phyloP scores from a whole-genome alignment of 2,888 invertebrate species.

The Podabrus alpinus region DNA sequence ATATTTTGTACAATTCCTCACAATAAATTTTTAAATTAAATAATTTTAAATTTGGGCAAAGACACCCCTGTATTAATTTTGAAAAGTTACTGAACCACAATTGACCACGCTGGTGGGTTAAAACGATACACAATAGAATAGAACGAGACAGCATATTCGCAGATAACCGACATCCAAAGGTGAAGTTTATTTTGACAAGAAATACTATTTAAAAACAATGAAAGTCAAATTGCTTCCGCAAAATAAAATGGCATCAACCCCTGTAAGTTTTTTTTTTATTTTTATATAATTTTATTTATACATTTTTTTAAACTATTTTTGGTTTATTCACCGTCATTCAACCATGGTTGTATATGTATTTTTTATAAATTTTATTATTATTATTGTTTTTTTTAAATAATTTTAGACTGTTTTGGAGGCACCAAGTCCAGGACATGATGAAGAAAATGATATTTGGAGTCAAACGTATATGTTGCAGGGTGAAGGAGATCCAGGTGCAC shows the following conservation, averaged over 20 bases:
- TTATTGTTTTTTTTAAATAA: not conserved
- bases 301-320: not conserved
- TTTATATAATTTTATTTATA: not conserved
- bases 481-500: conserved; percentile 62
- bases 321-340: not conserved
- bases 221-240: not conserved
- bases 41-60: not conserved
- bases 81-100: not conserved
- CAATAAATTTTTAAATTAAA: not conserved
- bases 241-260: not conserved
- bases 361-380: not conserved
- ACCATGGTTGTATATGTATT: not conserved
- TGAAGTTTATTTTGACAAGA: not conserved
- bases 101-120: not conserved
- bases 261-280: not conserved
- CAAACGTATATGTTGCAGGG: conserved; percentile 75
- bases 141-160: not conserved
- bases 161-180: not conserved
- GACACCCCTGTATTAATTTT: not conserved
- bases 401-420: conserved; percentile 72
- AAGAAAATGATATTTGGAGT: conserved; percentile 77
- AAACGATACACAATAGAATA: not conserved
- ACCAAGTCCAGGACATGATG: conserved; percentile 67
- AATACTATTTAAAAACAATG: not conserved
- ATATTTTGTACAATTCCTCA: not conserved